Conservation (phyloP, 1,140 invertebrate genomes). For the Arion vulgaris region DNA sequence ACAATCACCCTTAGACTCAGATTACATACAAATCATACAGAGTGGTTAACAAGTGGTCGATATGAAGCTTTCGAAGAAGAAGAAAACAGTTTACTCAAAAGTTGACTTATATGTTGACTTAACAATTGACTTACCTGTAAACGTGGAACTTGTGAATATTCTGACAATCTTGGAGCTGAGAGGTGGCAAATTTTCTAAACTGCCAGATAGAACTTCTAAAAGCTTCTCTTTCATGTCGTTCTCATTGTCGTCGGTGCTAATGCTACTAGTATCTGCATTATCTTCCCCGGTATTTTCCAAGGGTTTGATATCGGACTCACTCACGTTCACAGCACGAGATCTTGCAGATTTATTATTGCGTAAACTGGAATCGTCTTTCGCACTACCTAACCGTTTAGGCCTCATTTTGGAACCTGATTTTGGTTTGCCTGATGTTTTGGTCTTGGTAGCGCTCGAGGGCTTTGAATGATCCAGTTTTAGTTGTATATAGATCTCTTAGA, state of each 20-base stretch:
- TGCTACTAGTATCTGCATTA: constrained; percentile 6
- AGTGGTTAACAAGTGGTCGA: too few relatives aligned
- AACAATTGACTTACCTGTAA: constrained; percentile 84
- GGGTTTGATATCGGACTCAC: background rate
- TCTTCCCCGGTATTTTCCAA: constrained; percentile 9
- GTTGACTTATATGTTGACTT: background rate
- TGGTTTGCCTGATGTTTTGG: background rate
- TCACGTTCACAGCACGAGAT: background rate
- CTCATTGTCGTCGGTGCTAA: background rate
- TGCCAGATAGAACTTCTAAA: constrained; percentile 83
- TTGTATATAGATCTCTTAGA: too few relatives aligned
- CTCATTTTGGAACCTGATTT: background rate
- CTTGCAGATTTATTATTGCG: background rate
- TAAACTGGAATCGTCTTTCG: background rate
- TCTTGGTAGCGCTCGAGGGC: background rate
- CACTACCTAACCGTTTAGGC: background rate
- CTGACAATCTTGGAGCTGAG: constrained; percentile 98
- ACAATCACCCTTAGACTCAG: too few relatives aligned
- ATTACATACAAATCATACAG: too few relatives aligned
- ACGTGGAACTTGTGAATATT: constrained; percentile 99
- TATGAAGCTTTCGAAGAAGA: too few relatives aligned
- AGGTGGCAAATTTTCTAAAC: constrained; percentile 89
- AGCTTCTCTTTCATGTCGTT: constrained; percentile 30
- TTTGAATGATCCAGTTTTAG: background rate
- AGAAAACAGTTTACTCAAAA: too few relatives aligned